A percentile compares a stretch with the other conserved stretches of the same genome.
Evolutionary conservation across 1,140 invertebrate genomes (phyloP).

Genomic region (Phymastichus coffea): DNA sequence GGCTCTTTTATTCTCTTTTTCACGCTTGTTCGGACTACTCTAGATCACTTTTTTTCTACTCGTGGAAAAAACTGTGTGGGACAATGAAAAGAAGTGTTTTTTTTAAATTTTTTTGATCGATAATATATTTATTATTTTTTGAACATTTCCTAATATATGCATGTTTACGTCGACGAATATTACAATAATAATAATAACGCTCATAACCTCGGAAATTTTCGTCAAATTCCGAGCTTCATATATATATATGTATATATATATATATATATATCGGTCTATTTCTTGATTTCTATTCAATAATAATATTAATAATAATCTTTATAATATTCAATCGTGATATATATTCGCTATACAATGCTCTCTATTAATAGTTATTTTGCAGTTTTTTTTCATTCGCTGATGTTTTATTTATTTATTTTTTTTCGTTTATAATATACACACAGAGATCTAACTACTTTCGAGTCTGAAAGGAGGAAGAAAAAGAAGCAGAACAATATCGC

Average conservation of each 20-base stretch:
- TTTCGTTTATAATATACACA: slow-evolving; percentile 44
- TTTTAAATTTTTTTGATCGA: neutral
- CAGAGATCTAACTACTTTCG: slow-evolving; percentile 44
- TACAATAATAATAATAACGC: slow-evolving; percentile 22
- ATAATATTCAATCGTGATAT: slow-evolving; percentile 22
- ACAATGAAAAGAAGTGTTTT: neutral
- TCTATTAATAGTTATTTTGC: slow-evolving; percentile 34
- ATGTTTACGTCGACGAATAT: slow-evolving; percentile 14
- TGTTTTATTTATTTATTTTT: too few relatives aligned
- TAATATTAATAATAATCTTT: slow-evolving; percentile 15
- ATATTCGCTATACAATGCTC: slow-evolving; percentile 18
- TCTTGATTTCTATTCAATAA: neutral
- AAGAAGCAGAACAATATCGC: too few relatives aligned
- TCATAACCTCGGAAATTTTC: neutral
- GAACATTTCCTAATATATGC: slow-evolving; percentile 21
- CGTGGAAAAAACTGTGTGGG: neutral
- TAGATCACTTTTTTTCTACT: neutral
- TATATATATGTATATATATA: slow-evolving; percentile 48
- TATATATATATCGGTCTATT: too few relatives aligned
- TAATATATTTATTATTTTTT: slow-evolving; percentile 28
- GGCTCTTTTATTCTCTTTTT: neutral
- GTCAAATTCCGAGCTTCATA: slow-evolving; percentile 19
- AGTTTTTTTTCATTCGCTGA: slow-evolving; percentile 37
- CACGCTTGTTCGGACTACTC: neutral
- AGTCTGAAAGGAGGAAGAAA: too few relatives aligned